Evolutionary conservation across 2,888 invertebrate genomes (phyloP).

Genomic region (Drosophila histrio): DNA sequence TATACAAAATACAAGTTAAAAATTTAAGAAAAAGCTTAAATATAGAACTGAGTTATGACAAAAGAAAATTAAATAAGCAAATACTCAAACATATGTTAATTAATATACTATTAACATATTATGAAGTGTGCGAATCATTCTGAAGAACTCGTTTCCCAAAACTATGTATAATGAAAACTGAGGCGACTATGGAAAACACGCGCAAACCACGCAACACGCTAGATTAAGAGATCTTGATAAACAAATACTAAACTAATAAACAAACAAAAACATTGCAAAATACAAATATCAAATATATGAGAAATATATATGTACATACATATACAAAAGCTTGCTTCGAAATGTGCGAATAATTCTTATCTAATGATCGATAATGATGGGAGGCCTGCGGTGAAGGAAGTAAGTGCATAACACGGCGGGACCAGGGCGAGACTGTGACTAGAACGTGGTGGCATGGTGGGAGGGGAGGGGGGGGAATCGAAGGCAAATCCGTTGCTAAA

Average conservation of each 20-base stretch:
- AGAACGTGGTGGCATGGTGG: neutral
- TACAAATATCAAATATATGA: neutral
- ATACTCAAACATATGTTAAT: neutral
- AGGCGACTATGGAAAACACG: neutral
- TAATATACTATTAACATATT: neutral
- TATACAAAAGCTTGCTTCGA: conserved; percentile 35
- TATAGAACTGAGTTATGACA: neutral
- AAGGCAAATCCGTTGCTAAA: neutral
- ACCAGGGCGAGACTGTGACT: neutral
- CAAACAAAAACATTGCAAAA: conserved; percentile 65
- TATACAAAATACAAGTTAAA: neutral
- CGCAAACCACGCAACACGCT: neutral
- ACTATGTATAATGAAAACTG: neutral
- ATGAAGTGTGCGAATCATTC: neutral
- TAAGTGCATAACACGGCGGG: conserved; percentile 49
- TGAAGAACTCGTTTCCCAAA: neutral
- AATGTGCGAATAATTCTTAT: conserved; percentile 63
- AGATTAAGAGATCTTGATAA: conserved; percentile 70
- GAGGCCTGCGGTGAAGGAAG: conserved; percentile 35
- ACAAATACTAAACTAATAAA: conserved; percentile 54
- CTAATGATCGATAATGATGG: conserved; percentile 67
- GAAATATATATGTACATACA: neutral
- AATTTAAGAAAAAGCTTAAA: neutral
- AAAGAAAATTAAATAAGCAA: neutral
- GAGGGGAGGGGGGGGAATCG: neutral